Evolutionary conservation across 2,888 invertebrate genomes (phyloP), one percentile per base, ranked within the genome.

Genomic region (Polyommatus icarus): DNA sequence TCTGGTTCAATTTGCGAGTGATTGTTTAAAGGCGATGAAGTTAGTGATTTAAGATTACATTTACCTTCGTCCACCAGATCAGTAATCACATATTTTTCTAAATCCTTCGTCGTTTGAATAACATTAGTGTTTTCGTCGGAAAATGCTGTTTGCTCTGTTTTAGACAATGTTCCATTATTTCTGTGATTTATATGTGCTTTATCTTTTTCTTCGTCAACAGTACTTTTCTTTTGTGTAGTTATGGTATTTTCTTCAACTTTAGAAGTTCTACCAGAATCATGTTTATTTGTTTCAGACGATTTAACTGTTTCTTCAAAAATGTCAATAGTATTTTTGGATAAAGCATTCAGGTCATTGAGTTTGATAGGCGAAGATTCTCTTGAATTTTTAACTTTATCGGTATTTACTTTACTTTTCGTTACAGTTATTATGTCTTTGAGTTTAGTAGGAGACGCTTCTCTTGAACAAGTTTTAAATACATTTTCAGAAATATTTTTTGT

Each of bases 381-480:
- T 67, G 67, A 67, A 10, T 72, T 78, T 77, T 79, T 71, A 40
- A 59, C 24, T 76, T 79, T 59, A 32, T 46, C 59, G 61, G 54
- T 73, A 54, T 71, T 29, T n/a, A 20, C 36, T 40, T 29, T 77
- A 18, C 18, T 46, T 20, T 12, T 50, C 3, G 20, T 2, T 40
- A 1, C 15, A 12, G 67, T 67, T 72, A 61, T 76, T 36, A 79
- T 67, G 24, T 80, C 77, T 20, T 78, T 76, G 8, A 79, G 59
- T 46, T 81, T 83, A 4, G 78, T 78, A 32, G 81, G 80, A 46
- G 80, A 77, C 36, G 71, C 32, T 78, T 82, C 79, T 54, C 79
- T 76, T 24, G 79, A 77, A 71, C 78, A 46, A 59, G 72, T 79
- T 79, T 67, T 67, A 10, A 29, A 29, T 77, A 79, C 29, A 12